phyloP scores from a whole-genome alignment of 2,113 vertebrate genomes.

The Pituophis catenifer region DNA sequence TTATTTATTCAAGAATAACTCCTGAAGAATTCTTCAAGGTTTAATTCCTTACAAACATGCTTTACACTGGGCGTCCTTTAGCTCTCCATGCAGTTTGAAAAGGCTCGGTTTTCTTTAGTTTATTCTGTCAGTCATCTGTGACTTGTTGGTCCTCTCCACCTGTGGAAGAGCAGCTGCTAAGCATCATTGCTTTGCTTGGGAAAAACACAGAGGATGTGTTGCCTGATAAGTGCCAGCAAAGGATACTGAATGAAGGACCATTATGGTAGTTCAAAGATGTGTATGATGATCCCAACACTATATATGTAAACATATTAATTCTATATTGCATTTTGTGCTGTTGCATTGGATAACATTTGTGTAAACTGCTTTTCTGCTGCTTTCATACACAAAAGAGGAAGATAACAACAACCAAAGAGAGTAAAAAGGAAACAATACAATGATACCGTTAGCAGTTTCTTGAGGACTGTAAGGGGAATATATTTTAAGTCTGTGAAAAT shows the following conservation, averaged over 20 bases:
- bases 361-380: background rate
- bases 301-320: background rate
- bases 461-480: background rate
- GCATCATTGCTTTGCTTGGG: no score
- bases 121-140: background rate
- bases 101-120: background rate
- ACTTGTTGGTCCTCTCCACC: background rate
- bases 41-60: background rate
- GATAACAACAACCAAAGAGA: background rate
- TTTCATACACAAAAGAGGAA: background rate
- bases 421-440: background rate
- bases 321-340: background rate
- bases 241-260: background rate
- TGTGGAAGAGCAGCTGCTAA: no score
- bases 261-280: background rate
- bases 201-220: no score
- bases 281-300: background rate
- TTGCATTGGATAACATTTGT: background rate
- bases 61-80: no score
- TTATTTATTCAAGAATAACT: background rate
- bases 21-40: background rate
- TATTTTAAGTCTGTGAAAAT: no score
- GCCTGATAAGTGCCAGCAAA: no score
- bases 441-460: background rate
- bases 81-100: background rate